Conservation (phyloP, 2,888 invertebrate genomes). For the Bruchidius siliquastri region DNA sequence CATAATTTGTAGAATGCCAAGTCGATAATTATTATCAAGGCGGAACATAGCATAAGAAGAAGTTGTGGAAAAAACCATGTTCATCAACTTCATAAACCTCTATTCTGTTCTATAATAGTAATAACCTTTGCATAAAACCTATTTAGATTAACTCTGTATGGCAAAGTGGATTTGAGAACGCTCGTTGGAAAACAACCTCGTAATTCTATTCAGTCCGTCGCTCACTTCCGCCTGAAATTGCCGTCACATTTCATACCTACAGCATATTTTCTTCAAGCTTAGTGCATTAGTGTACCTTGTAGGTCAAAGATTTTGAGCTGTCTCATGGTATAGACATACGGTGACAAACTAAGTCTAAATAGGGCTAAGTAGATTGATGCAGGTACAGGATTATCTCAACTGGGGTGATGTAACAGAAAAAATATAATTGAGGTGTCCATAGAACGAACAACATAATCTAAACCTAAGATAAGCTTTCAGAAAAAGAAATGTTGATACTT, state of each 20-base stretch:
- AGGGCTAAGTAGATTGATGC: too few relatives aligned
- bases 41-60: neutral
- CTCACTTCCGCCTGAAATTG: neutral
- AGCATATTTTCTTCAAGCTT: neutral
- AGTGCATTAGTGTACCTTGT: neutral
- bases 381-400: too few relatives aligned
- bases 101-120: neutral
- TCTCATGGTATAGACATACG: too few relatives aligned
- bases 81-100: neutral
- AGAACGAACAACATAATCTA: too few relatives aligned
- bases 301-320: too few relatives aligned
- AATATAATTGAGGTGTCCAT: too few relatives aligned
- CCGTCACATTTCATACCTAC: neutral
- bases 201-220: neutral
- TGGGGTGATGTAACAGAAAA: too few relatives aligned
- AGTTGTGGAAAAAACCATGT: neutral
- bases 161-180: neutral
- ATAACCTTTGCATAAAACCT: neutral
- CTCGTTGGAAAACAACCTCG: neutral
- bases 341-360: too few relatives aligned
- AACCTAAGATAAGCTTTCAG: too few relatives aligned
- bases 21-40: too few relatives aligned
- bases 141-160: neutral
- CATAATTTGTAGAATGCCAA: too few relatives aligned
- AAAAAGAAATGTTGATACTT: too few relatives aligned